A percentile compares a stretch with the other conserved stretches of the same genome.
phyloP scores from a whole-genome alignment of 2,113 vertebrate genomes.

The Xyrauchen texanus region DNA sequence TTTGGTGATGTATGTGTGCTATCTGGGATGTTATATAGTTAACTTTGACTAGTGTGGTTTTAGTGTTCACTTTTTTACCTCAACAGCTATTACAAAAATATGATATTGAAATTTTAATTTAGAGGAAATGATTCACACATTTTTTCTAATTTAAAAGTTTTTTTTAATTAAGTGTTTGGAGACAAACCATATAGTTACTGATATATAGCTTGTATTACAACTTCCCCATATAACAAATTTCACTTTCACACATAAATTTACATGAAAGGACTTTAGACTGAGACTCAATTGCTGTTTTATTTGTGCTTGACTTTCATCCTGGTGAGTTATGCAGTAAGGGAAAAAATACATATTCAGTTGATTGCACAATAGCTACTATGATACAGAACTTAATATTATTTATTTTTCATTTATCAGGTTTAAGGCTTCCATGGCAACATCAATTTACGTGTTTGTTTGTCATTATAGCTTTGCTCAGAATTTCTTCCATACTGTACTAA shows the following conservation, averaged over 20 bases:
- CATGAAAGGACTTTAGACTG: neutral
- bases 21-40: too few species aligned
- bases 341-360: conserved; percentile 23
- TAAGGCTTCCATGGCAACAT: conserved; percentile 27
- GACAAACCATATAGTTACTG: too few species aligned
- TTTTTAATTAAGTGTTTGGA: too few species aligned
- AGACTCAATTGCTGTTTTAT: neutral
- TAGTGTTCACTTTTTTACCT: too few species aligned
- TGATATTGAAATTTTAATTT: too few species aligned
- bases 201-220: too few species aligned
- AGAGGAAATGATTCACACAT: too few species aligned
- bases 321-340: conserved; percentile 23
- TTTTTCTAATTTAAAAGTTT: too few species aligned
- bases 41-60: too few species aligned
- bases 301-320: conserved; percentile 15
- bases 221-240: too few species aligned
- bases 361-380: conserved; percentile 17
- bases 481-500: neutral
- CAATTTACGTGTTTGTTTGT: conserved; percentile 2
- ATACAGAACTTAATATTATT: conserved; percentile 26
- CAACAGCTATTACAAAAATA: too few species aligned
- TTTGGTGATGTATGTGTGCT: too few species aligned
- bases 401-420: conserved; percentile 30
- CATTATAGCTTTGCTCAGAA: conserved; percentile 38
- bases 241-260: neutral